Conservation (phyloP, 2,113 vertebrate genomes). For the Ciconia maguari region DNA sequence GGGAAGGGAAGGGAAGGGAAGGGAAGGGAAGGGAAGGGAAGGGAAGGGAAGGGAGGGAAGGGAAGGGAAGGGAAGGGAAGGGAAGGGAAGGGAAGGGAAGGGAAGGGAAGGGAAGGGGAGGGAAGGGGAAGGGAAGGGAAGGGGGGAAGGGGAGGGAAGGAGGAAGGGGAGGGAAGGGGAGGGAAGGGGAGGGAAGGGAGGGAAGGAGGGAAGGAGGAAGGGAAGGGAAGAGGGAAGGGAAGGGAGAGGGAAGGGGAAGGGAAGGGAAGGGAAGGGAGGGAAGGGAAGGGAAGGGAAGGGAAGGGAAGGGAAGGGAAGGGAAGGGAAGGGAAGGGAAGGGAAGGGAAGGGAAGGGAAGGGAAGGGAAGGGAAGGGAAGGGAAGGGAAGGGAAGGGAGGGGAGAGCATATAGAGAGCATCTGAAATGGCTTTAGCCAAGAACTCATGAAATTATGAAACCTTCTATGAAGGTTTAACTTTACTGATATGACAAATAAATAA, state of each 20-base stretch:
- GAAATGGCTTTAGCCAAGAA: background rate
- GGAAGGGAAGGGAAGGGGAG: too few species aligned
- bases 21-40: too few species aligned
- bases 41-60: too few species aligned
- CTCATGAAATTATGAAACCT: background rate
- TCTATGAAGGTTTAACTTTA: background rate
- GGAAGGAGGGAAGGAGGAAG: background rate
- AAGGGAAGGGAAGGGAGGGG: background rate
- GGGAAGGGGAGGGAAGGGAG: background rate
- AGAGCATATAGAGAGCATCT: background rate
- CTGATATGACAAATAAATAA: background rate
- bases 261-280: background rate
- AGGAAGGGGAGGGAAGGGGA: background rate
- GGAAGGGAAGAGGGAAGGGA: background rate
- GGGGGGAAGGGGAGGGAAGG: background rate
- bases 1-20: too few species aligned
- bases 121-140: too few species aligned
- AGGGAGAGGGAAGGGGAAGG: background rate
- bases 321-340: background rate
- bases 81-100: too few species aligned
- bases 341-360: background rate
- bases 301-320: background rate
- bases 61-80: too few species aligned
- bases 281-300: background rate
- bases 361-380: background rate